Evolutionary conservation across 2,888 invertebrate genomes (phyloP), one percentile per base, ranked within the genome.

Genomic region (Apodemia zela): DNA sequence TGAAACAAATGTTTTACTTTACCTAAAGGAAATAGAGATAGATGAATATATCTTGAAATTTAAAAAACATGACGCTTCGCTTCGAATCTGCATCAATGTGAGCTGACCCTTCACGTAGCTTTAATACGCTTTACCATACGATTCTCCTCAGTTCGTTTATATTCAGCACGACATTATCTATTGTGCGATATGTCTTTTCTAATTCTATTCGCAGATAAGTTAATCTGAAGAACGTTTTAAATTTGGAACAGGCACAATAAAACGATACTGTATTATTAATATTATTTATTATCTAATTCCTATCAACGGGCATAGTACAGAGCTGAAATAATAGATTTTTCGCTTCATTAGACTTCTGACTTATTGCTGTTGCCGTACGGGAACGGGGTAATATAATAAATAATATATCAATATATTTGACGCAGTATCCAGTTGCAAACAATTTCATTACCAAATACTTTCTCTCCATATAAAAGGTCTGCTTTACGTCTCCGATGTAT

Each of bases 221-320:
- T 8, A 33, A 33, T 8, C 3, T 38, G 13, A 3, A 13, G 4
- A 38, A 38, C 4, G 13, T 38, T 38, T 33, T 33, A 8, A 33
- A 33, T 33, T 33, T 8, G 4, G 38, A 13, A 38, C 15, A 42
- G 15, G 42, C 5, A 15, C 15, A 72, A 69, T 72, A 63, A 72
- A 71, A 71, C 64, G 69, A 64, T 62, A 61, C 64, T 80, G 78
- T 85, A 84, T 87, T 84, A 85, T 89, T 89, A 87, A 84, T 88
- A 87, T 87, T 89, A 89, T 89, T 90, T 89, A 90, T 87, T 88
- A 89, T 83, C 89, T 90, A 89, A 82, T 80, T 85, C 84, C 89
- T 89, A 89, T 89, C 81, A 86, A 86, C 85, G 84, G 87, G 85
- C 88, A 85, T 86, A 87, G 82, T 88, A 90, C 85, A 89, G 85